Evolutionary conservation across 2,113 vertebrate species (phyloP).

Genomic region (Bos indicus): DNA sequence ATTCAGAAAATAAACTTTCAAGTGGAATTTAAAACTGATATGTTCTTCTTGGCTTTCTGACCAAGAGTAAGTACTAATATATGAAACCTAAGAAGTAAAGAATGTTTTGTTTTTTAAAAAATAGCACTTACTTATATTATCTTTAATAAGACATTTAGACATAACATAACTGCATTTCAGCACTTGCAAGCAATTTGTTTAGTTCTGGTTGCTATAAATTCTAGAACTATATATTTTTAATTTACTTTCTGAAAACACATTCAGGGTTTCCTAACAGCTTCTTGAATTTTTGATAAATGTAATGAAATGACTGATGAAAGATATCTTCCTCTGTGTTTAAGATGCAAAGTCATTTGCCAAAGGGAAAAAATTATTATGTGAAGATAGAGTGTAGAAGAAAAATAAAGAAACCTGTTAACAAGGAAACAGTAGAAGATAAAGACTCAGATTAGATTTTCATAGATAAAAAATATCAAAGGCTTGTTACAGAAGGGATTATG

Average conservation of each 20-base stretch:
- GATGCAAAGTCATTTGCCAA: conserved; percentile 54
- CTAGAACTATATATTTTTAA: conserved; percentile 63
- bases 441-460: conserved; percentile 68
- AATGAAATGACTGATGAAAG: conserved; percentile 55
- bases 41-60: conserved; percentile 51
- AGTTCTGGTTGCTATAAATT: conserved; percentile 30
- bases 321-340: conserved; percentile 52
- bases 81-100: conserved; percentile 57
- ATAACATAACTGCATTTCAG: conserved; percentile 60
- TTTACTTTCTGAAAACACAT: conserved; percentile 62
- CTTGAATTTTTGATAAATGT: conserved; percentile 55
- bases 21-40: conserved; percentile 41
- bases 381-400: conserved; percentile 40
- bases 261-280: background rate
- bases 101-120: conserved; percentile 45
- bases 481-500: conserved; percentile 63
- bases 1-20: conserved; percentile 75
- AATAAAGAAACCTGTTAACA: conserved; percentile 66
- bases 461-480: conserved; percentile 73
- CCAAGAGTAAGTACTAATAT: conserved; percentile 28
- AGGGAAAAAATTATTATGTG: conserved; percentile 21
- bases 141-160: conserved; percentile 28
- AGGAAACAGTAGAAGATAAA: conserved; percentile 69
- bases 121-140: conserved; percentile 57
- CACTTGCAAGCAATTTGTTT: conserved; percentile 42